Evolutionary conservation across 30 jellyfish, hydroid and myxozoan genomes (phyloP), one percentile per base, ranked within the genome.

Genomic region (Haliclystus octoradiatus): DNA sequence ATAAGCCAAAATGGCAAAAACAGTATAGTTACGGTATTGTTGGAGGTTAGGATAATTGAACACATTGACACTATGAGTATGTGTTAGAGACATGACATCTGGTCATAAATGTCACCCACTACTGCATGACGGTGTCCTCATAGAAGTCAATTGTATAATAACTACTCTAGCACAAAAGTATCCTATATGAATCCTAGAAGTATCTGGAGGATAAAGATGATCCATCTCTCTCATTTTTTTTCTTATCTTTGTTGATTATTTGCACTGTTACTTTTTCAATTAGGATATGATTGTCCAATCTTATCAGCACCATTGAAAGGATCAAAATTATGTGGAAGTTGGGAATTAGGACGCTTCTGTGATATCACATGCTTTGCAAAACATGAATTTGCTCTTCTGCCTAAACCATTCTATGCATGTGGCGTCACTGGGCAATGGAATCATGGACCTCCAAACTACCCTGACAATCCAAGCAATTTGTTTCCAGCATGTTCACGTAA

Each of bases 381-480:
- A 9, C 63, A 25, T 52, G 70, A 63, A 15, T 66, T 81, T 33
- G 88, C 92, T n/a, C 79, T 68, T 27, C 88, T 72, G 1, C 62
- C 52, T 30, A 86, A 81, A 7, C 98, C 98, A 9, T 88, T 67
- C 74, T 88, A 75, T 68, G 69, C 93, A 2, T 88, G 98, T 49
- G 95, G 93, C 31, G 62, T 27, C 33, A 53, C 33, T 64, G 95
- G 95, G 3, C 57, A 72, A 29, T 88, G 98, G 98, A 88, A 83
- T 76, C 98, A 88, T 72, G 98, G 98, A 23, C 95, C 98, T 12
- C 95, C 95, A 23, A 26, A 82, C 7, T 81, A 62, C 69, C 93
- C 95, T 9, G 98, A 76, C 47, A 88, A 88, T 68, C 93, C 94
- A 35, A 53, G 74, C 28, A 72, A 71, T 50, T 63, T 80, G 29